These are phyloP conservation scores for Osmerus eperlanus DNA, from an alignment of 2,113 vertebrate genomes.

Conservation along the genomic window DNA sequence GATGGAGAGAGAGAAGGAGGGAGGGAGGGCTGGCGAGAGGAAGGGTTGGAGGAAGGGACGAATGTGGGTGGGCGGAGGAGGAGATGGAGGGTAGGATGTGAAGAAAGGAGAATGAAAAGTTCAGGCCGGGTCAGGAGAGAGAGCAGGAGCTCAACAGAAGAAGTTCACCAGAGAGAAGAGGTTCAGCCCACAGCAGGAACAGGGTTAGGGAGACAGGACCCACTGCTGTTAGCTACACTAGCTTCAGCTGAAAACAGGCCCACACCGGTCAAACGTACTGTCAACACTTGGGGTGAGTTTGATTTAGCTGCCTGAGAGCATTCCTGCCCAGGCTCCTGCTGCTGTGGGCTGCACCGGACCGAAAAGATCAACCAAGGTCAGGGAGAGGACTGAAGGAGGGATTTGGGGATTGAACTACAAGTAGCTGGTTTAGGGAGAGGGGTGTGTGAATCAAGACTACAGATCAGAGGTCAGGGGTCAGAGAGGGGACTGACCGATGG, in stretches of 20 bases:
- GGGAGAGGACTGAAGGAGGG: neutral
- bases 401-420: neutral
- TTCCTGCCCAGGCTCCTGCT: neutral
- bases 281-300: neutral
- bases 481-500: constrained; percentile 79
- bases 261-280: neutral
- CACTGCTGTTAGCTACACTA: neutral
- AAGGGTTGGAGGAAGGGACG: constrained; percentile 37
- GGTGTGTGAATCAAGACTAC: neutral
- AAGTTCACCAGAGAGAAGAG: neutral
- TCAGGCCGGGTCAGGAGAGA: constrained; percentile 26
- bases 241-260: neutral
- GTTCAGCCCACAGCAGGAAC: neutral
- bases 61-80: constrained; percentile 2
- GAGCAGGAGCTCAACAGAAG: neutral
- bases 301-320: neutral
- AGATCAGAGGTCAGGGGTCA: constrained; percentile 3
- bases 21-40: constrained; percentile 15
- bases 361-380: neutral
- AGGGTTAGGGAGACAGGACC: neutral
- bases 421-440: neutral
- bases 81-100: constrained; percentile 21
- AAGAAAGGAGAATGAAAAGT: constrained; percentile 25
- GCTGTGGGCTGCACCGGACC: neutral
- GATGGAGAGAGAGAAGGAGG: constrained; percentile 42